Evolutionary conservation across 2,888 invertebrate species (phyloP).

Genomic region (Zeuzera pyrina): DNA sequence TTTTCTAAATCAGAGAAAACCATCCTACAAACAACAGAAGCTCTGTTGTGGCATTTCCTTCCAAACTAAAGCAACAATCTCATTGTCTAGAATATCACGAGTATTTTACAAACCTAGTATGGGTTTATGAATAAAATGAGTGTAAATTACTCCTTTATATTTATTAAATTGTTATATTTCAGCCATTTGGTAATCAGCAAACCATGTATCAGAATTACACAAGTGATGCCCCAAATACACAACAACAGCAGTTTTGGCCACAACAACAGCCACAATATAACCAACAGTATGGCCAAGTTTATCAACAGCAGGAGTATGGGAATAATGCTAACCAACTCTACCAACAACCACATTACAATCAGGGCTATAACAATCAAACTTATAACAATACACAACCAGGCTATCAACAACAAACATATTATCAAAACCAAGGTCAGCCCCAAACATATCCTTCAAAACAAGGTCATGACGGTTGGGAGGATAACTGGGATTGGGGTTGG

Average conservation of each 20-base stretch:
- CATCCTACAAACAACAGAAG: no score
- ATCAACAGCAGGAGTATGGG: conserved; percentile 39
- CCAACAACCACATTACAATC: conserved; percentile 37
- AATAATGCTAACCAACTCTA: conserved; percentile 48
- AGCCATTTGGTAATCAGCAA: conserved; percentile 51
- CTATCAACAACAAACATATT: conserved; percentile 40
- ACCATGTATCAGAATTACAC: conserved; percentile 47
- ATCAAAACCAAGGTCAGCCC: conserved; percentile 38
- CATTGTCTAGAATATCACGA: no score
- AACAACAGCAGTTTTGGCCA: conserved; percentile 52
- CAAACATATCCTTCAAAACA: conserved; percentile 32
- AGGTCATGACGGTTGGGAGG: conserved; percentile 51
- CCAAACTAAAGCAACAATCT: no score
- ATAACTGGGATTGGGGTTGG: conserved; percentile 76
- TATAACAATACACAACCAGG: conserved; percentile 32
- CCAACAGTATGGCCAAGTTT: conserved; percentile 45
- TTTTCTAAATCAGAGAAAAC: no score
- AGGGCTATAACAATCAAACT: conserved; percentile 39
- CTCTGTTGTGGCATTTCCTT: no score
- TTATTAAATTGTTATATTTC: no score
- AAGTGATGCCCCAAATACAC: conserved; percentile 19
- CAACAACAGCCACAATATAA: conserved; percentile 24
- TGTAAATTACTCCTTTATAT: no score
- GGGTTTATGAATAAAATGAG: no score
- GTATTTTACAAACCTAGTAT: no score